These are phyloP conservation scores for Elymnias hypermnestra DNA, from an alignment of 1,140 invertebrate species.

Conservation along the genomic window DNA sequence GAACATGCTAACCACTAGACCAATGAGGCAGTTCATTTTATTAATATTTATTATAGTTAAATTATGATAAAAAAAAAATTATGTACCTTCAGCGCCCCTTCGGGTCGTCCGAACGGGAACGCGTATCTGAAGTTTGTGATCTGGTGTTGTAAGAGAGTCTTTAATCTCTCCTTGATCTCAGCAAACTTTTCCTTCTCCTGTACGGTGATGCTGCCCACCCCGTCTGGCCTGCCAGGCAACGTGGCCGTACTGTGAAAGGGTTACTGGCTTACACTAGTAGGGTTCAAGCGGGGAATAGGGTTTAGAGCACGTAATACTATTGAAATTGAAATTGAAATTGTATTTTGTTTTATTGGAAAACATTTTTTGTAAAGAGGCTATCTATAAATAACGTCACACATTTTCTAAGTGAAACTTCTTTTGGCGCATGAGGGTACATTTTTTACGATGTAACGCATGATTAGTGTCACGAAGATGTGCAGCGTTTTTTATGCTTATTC, in stretches of 20 bases:
- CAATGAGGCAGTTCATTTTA: no score
- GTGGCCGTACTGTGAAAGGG: constrained; percentile 71
- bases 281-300: constrained; percentile 62
- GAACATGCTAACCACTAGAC: no score
- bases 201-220: constrained; percentile 97
- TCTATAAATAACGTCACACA: neutral
- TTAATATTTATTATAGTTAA: no score
- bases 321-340: neutral
- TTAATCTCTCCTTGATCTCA: constrained; percentile 96
- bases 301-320: constrained; percentile 37
- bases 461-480: no score
- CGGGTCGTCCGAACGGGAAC: constrained; percentile 98
- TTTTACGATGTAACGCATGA: no score
- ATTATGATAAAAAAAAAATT: no score
- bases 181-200: constrained; percentile 99
- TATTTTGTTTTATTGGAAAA: no score
- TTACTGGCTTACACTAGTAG: constrained; percentile 67
- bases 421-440: no score
- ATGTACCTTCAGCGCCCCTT: constrained; percentile 94
- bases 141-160: constrained; percentile 96
- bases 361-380: no score
- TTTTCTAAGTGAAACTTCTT: no score
- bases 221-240: constrained; percentile 90
- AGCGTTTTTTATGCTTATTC: no score
- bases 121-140: constrained; percentile 99